Base-by-base conservation (phyloP, 2,888 invertebrate species). In the Rhagium mordax region DNA sequence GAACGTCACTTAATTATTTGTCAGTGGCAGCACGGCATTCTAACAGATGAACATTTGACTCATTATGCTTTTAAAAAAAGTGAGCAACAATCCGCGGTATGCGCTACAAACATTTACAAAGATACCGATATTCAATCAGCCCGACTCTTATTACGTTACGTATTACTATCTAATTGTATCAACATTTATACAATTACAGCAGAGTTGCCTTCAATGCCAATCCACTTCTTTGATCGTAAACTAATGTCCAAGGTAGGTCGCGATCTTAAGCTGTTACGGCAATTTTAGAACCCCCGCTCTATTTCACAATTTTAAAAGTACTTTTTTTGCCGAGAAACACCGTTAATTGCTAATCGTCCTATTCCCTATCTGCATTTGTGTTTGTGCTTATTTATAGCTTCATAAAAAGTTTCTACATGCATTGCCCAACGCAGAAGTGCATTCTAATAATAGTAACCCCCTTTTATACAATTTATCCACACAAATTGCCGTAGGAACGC, bases 111-210 rank as follows among this genome's bases (percentile, higher is more conserved):
- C 76, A 70, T 77, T 77, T 67, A 74, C 76, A 80, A 81, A 78
- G 79, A 74, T 74, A 79, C 81, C 82, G 81, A 81, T 81, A 74
- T 72, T 82, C 79, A 79, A 81, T 81, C 82, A 73, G 71, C 79
- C 62, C 75, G 74, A 75, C 76, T 78, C 78, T 73, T 70, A 77
- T 78, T 81, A 62, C 73, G 71, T 74, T 74, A 72, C 76, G 80
- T 84, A 83, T 85, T 84, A 84, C 84, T 83, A 84, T 85, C 84
- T 85, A 86, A 85, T 85, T 85, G 86, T 84, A 85, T 84, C 84
- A 82, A 83, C 84, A 82, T 84, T 83, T 82, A 82, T 82, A 83
- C 85, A 84, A 84, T 86, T 85, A 84, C 83, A 79, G 81, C 79
- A 71, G 74, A 74, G 73, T 81, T 80, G 83, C 83, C 82, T 84